Base-by-base conservation (phyloP, 1,140 invertebrate genomes). In the Antheraea pernyi region DNA sequence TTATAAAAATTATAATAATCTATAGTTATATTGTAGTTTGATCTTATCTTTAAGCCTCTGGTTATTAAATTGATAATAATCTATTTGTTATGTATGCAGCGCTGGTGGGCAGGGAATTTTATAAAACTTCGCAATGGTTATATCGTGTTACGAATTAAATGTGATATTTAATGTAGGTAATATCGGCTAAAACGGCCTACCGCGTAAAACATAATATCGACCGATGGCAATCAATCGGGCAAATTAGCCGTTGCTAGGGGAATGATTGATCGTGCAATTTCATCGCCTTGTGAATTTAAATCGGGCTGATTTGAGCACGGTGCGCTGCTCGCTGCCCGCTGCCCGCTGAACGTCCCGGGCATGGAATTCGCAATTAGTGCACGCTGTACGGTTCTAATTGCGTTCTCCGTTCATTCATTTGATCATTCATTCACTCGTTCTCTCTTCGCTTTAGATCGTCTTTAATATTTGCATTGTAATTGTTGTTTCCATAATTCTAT, bases 251-350 rank as follows among this genome's bases (percentile, higher is more conserved):
- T 53, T 53, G 46, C 11, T 53, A 53, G 16, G 46, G 9, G 46
- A 53, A 53, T 53, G 46, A 53, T 53, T 53, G 46, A 53, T 53
- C 46, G 46, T 53, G 46, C 46, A 53, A 53, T 53, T 53, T 53
- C 46, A 53, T 53, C 46, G 46, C 46, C 46, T 53, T 53, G 46
- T 53, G 46, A 53, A 53, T 53, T 53, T 53, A 53, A 53, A 53
- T 53, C 46, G 46, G 46, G 13, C 11, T 53, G 46, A 53, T 53
- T 53, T 53, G 11, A 53, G 46, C 46, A 53, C 46, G 46, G 9
- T 11, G 46, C 46, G 46, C 46, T 6, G 46, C 46, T 16, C 46
- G 16, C 16, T 53, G 46, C 46, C 46, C 46, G 46, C 46, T n/a
- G 46, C 46, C 46, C 16, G 13, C 46, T 53, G 11, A 6, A 53